Base-by-base conservation (phyloP, 2,113 vertebrate species). In the Dermatemys mawii region DNA sequence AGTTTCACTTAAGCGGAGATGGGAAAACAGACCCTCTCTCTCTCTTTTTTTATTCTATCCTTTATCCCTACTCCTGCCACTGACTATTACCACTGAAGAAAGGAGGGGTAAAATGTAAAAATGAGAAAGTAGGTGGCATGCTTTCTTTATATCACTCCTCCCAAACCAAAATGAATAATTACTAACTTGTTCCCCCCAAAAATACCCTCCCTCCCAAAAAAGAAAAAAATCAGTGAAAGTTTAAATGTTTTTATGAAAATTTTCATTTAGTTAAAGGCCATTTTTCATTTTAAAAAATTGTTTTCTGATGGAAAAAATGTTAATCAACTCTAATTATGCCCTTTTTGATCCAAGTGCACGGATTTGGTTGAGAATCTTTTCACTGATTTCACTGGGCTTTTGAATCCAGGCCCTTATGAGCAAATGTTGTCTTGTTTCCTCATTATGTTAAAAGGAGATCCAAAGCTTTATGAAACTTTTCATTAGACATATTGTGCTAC, bases 321-420 rank as follows among this genome's bases (percentile, higher is more conserved):
- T 41, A 82, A 78, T 8, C 48, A 79, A 86, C 84, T 95, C 80
- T 91, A 93, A 86, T 73, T 94, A 38, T 44, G 26, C 27, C 95
- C 92, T 92, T 90, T 82, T 94, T 96, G 91, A 93, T 94, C 95
- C 88, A 84, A 92, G 49, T 35, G 29, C 90, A 8, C 35, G 90
- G 70, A 94, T 92, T 96, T 92, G 96, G 3, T 78, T 97, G 95
- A 91, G 86, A 95, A 22, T 46, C 87, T 95, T 96, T 82, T 93
- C 94, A 63, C 84, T 95, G 90, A 92, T 93, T 96, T 95, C 70
- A 60, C 44, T 96, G 93, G 79, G 63, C 19, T 93, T 96, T 90
- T 90, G 93, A 90, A 96, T 93, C n/a, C 44, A 51, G 44, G 91
- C 80, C 91, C 49, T 78, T 54, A 80, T 35, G 73, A 93, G 82